A percentile compares a stretch with the other conserved stretches of the same genome.
phyloP scores from a whole-genome alignment of 2,888 invertebrate genomes.

The Danaus chrysippus region DNA sequence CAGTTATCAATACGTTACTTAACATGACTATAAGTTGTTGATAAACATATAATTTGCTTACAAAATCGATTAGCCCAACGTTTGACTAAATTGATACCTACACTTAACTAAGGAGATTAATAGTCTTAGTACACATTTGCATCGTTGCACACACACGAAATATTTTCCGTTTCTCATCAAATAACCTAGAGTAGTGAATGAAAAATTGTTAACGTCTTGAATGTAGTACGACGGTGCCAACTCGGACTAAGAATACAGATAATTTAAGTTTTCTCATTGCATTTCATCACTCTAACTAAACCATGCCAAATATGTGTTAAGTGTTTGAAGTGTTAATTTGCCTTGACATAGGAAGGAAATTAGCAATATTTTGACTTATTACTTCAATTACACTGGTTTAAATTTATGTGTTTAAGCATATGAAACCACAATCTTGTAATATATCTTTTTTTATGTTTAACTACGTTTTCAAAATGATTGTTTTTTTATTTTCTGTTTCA shows the following conservation, averaged over 20 bases:
- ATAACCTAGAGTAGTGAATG: too few relatives aligned
- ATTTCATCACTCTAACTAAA: constrained; percentile 6
- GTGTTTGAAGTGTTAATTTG: constrained; percentile 15
- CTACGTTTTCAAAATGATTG: too few relatives aligned
- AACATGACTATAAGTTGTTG: background rate
- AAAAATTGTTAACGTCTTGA: too few relatives aligned
- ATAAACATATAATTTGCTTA: constrained; percentile 2
- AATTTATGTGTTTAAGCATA: too few relatives aligned
- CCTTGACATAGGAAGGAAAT: constrained; percentile 8
- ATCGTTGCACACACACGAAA: too few relatives aligned
- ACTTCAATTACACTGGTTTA: too few relatives aligned
- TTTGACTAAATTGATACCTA: constrained; percentile 1
- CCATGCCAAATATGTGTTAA: constrained; percentile 9
- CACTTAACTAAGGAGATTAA: background rate
- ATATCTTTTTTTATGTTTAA: too few relatives aligned
- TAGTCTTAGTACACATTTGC: too few relatives aligned
- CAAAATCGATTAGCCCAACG: constrained; percentile 4
- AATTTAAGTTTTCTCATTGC: constrained; percentile 4
- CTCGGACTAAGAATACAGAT: background rate
- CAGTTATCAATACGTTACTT: background rate
- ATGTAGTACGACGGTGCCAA: too few relatives aligned
- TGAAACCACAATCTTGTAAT: too few relatives aligned
- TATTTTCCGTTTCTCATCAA: too few relatives aligned
- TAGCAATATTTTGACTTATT: background rate
- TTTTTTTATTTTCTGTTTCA: too few relatives aligned